Evolutionary conservation across 2,113 vertebrate species (phyloP).

Genomic region (Lanius ludovicianus): DNA sequence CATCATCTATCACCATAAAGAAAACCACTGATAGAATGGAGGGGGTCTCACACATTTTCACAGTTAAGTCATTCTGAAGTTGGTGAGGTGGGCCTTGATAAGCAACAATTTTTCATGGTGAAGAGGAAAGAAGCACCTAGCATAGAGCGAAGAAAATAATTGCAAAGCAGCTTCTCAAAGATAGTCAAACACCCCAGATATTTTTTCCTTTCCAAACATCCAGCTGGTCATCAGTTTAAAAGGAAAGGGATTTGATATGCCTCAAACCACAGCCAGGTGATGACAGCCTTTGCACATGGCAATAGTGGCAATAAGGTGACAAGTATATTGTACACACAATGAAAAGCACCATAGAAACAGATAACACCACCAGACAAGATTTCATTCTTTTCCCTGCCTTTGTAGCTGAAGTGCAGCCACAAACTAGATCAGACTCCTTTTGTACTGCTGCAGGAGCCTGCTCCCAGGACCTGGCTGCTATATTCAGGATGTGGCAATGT

Average conservation of each 20-base stretch:
- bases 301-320: background rate
- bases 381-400: background rate
- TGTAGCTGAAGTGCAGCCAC: background rate
- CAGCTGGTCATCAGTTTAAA: background rate
- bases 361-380: background rate
- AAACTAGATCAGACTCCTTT: background rate
- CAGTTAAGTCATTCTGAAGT: background rate
- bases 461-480: background rate
- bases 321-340: background rate
- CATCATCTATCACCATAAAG: background rate
- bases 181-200: background rate
- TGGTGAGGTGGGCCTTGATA: background rate
- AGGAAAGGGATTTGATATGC: background rate
- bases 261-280: background rate
- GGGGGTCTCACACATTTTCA: background rate
- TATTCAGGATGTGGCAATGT: background rate
- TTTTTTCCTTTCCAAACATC: background rate
- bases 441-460: background rate
- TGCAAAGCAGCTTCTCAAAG: background rate
- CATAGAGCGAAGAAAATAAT: background rate
- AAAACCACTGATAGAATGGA: background rate
- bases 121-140: background rate
- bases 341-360: background rate
- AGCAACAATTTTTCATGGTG: background rate
- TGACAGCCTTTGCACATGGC: background rate